Conservation (phyloP, 2,888 invertebrate genomes). For the Andrena marginata region DNA sequence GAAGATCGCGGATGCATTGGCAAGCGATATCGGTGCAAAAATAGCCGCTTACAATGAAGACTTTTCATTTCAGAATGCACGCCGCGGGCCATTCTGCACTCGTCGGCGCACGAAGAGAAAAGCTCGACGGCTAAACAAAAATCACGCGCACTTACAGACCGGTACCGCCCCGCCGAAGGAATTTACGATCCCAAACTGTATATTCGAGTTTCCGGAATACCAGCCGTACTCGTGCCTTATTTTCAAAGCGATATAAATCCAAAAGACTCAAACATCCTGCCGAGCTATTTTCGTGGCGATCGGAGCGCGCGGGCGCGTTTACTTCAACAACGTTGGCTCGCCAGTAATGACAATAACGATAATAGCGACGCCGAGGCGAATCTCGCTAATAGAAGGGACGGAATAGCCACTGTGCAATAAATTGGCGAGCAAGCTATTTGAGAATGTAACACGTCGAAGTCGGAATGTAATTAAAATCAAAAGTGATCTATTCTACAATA, state of each 20-base stretch:
- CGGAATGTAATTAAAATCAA: no score
- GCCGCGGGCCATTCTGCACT: not conserved
- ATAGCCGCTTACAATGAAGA: conserved; percentile 21
- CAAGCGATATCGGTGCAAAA: conserved; percentile 37
- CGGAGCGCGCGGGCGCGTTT: not conserved
- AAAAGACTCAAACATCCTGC: conserved; percentile 33
- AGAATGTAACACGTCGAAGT: no score
- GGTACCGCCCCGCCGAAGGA: not conserved
- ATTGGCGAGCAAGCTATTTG: not conserved
- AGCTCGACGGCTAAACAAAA: not conserved
- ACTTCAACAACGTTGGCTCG: conserved; percentile 18
- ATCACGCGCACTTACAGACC: not conserved
- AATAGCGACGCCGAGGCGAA: not conserved
- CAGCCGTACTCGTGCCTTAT: conserved; percentile 6
- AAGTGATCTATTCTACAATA: no score
- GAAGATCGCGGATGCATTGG: conserved; percentile 39
- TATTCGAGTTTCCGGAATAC: conserved; percentile 17
- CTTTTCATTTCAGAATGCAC: conserved; percentile 25
- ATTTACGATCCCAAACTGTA: conserved; percentile 17
- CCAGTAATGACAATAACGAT: not conserved
- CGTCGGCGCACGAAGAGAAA: not conserved
- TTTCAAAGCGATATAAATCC: conserved; percentile 30
- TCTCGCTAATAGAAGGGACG: not conserved
- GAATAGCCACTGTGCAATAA: not conserved
- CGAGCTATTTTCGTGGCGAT: conserved; percentile 20